Base-by-base conservation (phyloP, 2,797 vertebrate species). In the Cottoperca gobio region DNA sequence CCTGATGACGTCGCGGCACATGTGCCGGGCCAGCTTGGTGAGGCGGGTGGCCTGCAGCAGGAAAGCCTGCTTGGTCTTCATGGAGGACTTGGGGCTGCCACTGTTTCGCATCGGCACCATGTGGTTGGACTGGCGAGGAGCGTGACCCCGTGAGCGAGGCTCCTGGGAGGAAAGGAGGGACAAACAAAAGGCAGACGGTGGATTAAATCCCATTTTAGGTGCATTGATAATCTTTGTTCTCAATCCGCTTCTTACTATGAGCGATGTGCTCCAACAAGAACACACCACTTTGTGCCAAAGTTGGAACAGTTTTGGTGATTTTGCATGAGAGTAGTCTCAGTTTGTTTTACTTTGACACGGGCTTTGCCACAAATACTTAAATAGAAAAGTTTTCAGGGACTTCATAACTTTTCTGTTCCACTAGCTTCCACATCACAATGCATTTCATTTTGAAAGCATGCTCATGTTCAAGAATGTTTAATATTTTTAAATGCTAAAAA, bases 11-110 rank as follows among this genome's bases (percentile, higher is more conserved):
- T 97, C 97, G 92, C 96, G 97, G 96, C 97, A 99, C 96, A 99
- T 97, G 95, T 98, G 97, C 84, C 97, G 97, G 81, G 97, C 97
- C 95, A 98, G 94, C 93, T 98, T 98, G 94, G 97, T 99, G 95
- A 98, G 96, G 82, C 96, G 97, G 0, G 97, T 97, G 72, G 97
- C 97, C 92, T 98, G 97, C 62, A 99, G 96, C 73, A 98, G 97
- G 94, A 99, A 99, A 42, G 97, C 97, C 87, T 98, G 97, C 90
- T 97, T 97, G 43, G 97, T 98, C 95, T 98, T 99, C 96, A 98
- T 97, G 23, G 96, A 95, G 23, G 97, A 99, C 88, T 97, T 98
- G 28, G 97, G 97, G 77, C 97, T 98, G 83, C 97, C 97, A 26
- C 96, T 97, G 92, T 97, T 98, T 54, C 96, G 93, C 76, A 98